Conservation (phyloP, 2,113 vertebrate genomes). For the Periophthalmus modestus region DNA sequence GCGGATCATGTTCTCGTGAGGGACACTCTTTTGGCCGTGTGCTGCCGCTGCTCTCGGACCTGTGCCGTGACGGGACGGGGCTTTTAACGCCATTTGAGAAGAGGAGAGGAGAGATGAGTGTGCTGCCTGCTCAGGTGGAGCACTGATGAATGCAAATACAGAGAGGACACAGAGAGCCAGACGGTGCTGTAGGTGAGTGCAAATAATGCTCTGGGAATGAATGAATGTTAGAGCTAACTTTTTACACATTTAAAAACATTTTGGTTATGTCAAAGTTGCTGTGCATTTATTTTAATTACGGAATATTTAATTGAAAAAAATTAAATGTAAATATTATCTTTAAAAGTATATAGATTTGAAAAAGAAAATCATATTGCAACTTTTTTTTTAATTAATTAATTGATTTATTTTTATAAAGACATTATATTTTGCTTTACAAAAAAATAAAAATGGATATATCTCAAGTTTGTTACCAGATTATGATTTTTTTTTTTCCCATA, state of each 20-base stretch:
- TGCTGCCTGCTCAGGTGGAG: slow-evolving; percentile 35
- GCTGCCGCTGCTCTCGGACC: slow-evolving; percentile 32
- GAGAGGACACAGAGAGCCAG: slow-evolving; percentile 36
- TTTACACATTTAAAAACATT: not conserved
- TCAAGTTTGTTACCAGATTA: no score
- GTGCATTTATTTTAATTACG: no score
- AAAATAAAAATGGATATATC: no score
- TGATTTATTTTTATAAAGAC: no score
- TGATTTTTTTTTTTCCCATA: no score
- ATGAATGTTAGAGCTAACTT: not conserved
- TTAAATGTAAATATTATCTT: no score
- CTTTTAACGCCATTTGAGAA: slow-evolving; percentile 1
- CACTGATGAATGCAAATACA: slow-evolving; percentile 55
- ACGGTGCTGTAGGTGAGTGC: slow-evolving; percentile 51
- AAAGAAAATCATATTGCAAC: no score
- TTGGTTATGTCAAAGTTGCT: no score
- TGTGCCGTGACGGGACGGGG: slow-evolving; percentile 47
- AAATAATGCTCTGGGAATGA: not conserved
- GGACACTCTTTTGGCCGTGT: slow-evolving; percentile 42
- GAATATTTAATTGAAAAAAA: no score
- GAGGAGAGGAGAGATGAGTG: slow-evolving; percentile 16
- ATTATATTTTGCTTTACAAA: no score
- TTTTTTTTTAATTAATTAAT: no score
- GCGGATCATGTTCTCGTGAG: slow-evolving; percentile 58
- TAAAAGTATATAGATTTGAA: no score